Evolutionary conservation across 2,888 invertebrate species (phyloP), one percentile per base, ranked within the genome.

Genomic region (Pterostichus madidus): DNA sequence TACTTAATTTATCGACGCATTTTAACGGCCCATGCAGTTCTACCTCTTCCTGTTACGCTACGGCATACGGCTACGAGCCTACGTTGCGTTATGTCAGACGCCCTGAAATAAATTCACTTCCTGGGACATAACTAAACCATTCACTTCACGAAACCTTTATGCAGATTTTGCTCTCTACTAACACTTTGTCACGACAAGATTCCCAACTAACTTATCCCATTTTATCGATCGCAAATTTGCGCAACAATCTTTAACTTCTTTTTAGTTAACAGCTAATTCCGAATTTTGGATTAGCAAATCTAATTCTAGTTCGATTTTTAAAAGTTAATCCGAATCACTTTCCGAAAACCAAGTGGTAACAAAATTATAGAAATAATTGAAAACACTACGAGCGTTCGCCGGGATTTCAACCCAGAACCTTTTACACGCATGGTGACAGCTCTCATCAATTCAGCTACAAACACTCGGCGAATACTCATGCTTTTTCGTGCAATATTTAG

Each of bases 21-120:
- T 80, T 80, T 80, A 80, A 80, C 71, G 71, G 80, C 71, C 75
- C 71, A 49, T 52, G 80, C 71, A 49, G 44, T 71, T 80, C 68
- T 39, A 56, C 71, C 39, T 80, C 80, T 80, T 80, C 80, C 80
- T 80, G 71, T 73, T 78, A 44, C 61, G 64, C 24, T 31, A 59
- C 15, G 17, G 6, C 35, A 24, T 24, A 24, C 24, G 24, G 24
- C 24, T 24, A 24, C 24, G 24, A 24, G 2, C 3, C 24, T 35
- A 39, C 39, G 39, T 39, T 46, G 17, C 10, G 49, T 73, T 73
- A 73, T 73, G 73, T 73, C 49, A 49, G 73, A 8, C 35, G 15
- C 17, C 32, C 71, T 71, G 46, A 52, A 75, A 75, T 75, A 75
- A 73, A 75, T 75, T 75, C 52, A 75, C 75, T 75, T 75, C 75